A percentile compares a stretch with the other conserved stretches of the same genome.
Evolutionary conservation across 2,888 invertebrate species (phyloP).

Genomic region (Caenorhabditis sulstoni): DNA sequence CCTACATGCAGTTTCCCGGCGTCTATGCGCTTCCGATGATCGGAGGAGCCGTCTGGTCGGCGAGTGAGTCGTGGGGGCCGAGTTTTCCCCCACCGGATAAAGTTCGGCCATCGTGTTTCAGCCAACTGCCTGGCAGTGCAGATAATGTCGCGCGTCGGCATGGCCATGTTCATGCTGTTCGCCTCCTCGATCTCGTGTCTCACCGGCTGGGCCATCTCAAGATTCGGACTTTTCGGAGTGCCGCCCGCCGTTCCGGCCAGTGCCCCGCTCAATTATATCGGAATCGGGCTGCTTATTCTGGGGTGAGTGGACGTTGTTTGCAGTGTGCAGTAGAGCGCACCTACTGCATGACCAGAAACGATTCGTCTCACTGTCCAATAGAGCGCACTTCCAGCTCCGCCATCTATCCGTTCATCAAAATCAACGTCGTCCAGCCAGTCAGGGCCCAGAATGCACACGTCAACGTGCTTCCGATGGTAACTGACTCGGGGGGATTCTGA

Average conservation of each 20-base stretch:
- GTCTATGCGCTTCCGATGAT: conserved; percentile 28
- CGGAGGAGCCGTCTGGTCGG: conserved; percentile 39
- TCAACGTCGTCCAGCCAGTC: conserved; percentile 21
- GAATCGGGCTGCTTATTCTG: conserved; percentile 16
- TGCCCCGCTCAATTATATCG: conserved; percentile 28
- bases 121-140: conserved; percentile 39
- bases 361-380: background rate
- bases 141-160: conserved; percentile 36
- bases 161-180: conserved; percentile 47
- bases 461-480: conserved; percentile 23
- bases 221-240: conserved; percentile 48
- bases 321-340: background rate
- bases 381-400: conserved; percentile 4
- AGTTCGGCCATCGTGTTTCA: conserved; percentile 10
- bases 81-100: no score
- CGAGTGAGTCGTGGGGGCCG: conserved; percentile 39
- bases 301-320: no score
- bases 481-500: no score
- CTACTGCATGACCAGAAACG: no score
- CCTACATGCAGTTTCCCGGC: conserved; percentile 31
- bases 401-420: conserved; percentile 43
- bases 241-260: conserved; percentile 22
- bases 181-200: conserved; percentile 36
- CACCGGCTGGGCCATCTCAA: conserved; percentile 39
- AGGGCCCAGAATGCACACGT: conserved; percentile 13